Evolutionary conservation across 1,140 invertebrate species (phyloP).

Genomic region (Rhyacophila brunnea): DNA sequence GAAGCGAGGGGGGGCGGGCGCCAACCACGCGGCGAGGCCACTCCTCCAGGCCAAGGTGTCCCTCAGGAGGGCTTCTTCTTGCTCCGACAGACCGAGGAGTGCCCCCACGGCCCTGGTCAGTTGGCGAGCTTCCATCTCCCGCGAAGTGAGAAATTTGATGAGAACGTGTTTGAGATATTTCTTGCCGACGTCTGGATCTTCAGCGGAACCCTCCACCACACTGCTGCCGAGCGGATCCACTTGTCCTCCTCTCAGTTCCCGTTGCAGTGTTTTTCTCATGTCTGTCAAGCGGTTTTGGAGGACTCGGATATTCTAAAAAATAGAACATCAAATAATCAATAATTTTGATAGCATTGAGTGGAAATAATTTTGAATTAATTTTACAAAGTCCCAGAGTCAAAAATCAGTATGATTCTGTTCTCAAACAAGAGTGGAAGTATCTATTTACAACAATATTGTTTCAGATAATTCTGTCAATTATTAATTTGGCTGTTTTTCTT

Average conservation of each 20-base stretch:
- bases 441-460: no score
- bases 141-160: conserved; percentile 86
- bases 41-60: conserved; percentile 86
- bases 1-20: conserved; percentile 37
- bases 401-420: no score
- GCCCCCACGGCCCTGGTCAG: conserved; percentile 84
- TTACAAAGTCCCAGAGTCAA: no score
- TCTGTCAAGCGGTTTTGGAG: conserved; percentile 83
- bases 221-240: conserved; percentile 42
- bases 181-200: conserved; percentile 74
- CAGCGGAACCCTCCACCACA: conserved; percentile 50
- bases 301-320: conserved; percentile 80
- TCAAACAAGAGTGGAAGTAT: not conserved
- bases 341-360: no score
- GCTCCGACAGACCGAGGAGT: conserved; percentile 77
- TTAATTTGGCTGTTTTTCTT: no score
- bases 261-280: conserved; percentile 87
- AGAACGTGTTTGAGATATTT: conserved; percentile 86
- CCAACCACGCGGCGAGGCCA: conserved; percentile 69
- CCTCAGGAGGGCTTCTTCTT: conserved; percentile 84
- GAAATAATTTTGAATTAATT: no score
- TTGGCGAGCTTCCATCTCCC: conserved; percentile 85
- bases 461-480: no score
- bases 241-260: conserved; percentile 68
- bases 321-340: no score